Conservation (phyloP, 2,113 vertebrate genomes). For the Neopipo cinnamomea region DNA sequence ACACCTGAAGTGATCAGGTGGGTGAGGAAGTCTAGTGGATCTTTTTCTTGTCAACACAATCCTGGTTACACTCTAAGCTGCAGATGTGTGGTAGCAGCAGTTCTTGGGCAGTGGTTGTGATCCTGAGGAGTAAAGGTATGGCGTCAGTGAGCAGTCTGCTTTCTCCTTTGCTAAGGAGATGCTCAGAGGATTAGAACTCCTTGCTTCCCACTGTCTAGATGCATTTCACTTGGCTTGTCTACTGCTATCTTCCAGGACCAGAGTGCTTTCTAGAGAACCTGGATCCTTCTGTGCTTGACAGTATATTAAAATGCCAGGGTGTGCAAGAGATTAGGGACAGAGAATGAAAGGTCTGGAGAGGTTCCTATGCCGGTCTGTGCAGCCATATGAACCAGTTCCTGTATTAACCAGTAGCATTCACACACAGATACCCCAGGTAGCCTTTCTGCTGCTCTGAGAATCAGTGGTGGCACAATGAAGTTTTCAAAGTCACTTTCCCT, state of each 20-base stretch:
- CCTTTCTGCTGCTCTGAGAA: not conserved
- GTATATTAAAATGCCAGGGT: not conserved
- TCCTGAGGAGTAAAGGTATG: not conserved
- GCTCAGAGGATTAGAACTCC: not conserved
- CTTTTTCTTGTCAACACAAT: not conserved
- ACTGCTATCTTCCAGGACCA: not conserved
- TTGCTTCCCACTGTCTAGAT: not conserved
- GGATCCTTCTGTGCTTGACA: not conserved
- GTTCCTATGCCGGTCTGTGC: not conserved
- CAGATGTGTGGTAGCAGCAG: not conserved
- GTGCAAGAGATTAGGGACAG: not conserved
- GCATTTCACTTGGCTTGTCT: not conserved
- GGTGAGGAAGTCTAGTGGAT: rapidly evolving
- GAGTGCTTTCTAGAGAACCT: not conserved
- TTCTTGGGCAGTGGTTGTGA: not conserved
- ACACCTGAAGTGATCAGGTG: not conserved
- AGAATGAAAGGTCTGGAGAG: not conserved
- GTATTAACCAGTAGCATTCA: not conserved
- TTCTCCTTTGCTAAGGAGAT: not conserved
- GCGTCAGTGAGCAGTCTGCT: not conserved
- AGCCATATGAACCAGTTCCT: not conserved
- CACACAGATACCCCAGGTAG: not conserved
- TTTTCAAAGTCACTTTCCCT: not conserved
- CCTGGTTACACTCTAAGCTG: not conserved
- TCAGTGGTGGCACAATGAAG: not conserved